Base-by-base conservation (phyloP, 2,888 invertebrate species). In the Zaprionus lineosus region DNA sequence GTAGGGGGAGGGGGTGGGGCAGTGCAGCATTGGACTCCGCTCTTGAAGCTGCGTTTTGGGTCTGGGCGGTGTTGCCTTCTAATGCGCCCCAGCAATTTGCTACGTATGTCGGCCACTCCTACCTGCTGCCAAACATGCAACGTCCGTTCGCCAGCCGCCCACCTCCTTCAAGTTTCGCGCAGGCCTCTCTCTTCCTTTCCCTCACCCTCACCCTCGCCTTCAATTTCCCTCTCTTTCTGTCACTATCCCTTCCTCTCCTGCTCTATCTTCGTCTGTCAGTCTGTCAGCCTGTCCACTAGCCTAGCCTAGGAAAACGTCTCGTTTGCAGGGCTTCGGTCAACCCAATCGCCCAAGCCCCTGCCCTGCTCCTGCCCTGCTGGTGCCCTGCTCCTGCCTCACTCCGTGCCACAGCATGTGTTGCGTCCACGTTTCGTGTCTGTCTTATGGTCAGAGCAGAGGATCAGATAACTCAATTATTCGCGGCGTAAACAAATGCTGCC, bases 381-480 rank as follows among this genome's bases (percentile, higher is more conserved):
- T n/a, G n/a, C n/a, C 47, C 46, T 18, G n/a, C 34, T 9, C 31
- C n/a, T n/a, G 12, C 12, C 33, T 33, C 14, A 12, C 31, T 6
- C 31, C 24, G 19, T 3, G 39, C 14, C 14, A 8, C 15, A 18
- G 11, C n/a, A 14, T 43, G 39, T 56, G 60, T 34, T 29, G 57
- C 21, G n/a, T n/a, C n/a, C 40, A 44, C 33, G 47, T 58, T 53
- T 69, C 61, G 61, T 74, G 70, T 73, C 68, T 73, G 73, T 63
- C 71, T 74, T 74, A 63, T 73, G 73, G 75, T 75, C 67, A 74
- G n/a, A n/a, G 73, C 67, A 62, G 69, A n/a, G 76, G 86, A 88
- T 87, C 88, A 88, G 88, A 88, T 88, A 88, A 88, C 88, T 88
- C 88, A 88, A 88, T 88, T 88, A 88, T 85, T 86, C 79, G 86